phyloP scores from a whole-genome alignment of 1,140 invertebrate genomes.

The Diorhabda carinulata region DNA sequence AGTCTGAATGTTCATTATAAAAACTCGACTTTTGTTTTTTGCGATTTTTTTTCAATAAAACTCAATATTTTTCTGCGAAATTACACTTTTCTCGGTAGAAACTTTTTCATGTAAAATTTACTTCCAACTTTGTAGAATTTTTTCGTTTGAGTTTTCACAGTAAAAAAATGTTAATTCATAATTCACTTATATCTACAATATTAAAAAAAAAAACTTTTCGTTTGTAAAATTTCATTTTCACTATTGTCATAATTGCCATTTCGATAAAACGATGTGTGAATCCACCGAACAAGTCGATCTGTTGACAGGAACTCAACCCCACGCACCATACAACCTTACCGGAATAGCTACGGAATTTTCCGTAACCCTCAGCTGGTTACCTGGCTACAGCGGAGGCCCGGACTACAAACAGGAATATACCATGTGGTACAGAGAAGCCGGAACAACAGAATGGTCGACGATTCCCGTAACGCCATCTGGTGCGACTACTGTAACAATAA shows the following conservation, averaged over 20 bases:
- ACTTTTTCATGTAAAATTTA: not conserved
- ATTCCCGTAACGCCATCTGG: constrained; percentile 89
- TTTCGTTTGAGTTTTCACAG: not conserved
- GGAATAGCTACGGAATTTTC: constrained; percentile 82
- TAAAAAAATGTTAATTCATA: too few relatives aligned
- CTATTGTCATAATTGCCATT: too few relatives aligned
- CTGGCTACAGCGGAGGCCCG: constrained; percentile 90
- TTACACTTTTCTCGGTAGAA: not conserved
- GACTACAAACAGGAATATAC: constrained; percentile 93
- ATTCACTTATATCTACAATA: too few relatives aligned
- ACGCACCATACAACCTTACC: constrained; percentile 91
- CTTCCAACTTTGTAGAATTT: not conserved
- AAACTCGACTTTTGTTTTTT: not conserved
- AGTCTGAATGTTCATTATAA: not conserved
- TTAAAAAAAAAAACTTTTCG: too few relatives aligned
- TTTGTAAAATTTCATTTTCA: too few relatives aligned
- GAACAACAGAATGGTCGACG: constrained; percentile 82
- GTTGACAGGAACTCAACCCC: constrained; percentile 71
- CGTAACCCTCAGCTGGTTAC: constrained; percentile 86
- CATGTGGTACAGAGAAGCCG: constrained; percentile 84
- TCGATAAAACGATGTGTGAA: too few relatives aligned
- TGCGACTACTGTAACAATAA: constrained; percentile 86
- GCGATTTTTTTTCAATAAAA: not conserved
- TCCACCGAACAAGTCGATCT: too few relatives aligned
- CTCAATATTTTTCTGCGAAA: not conserved